Evolutionary conservation across 2,113 vertebrate species (phyloP).

Genomic region (Saimiri boliviensis): DNA sequence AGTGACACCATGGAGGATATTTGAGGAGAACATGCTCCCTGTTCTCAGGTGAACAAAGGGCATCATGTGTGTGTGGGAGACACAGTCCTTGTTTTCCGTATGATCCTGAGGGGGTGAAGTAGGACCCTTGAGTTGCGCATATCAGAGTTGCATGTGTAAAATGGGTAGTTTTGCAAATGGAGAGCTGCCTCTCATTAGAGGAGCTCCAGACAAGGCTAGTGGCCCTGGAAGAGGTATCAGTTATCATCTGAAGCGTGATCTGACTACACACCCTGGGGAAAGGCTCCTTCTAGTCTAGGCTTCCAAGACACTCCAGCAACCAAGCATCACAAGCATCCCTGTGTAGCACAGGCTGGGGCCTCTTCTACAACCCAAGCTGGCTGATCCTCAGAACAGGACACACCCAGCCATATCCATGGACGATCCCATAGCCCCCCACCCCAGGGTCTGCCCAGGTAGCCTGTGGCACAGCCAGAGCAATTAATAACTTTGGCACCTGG

Average conservation of each 20-base stretch:
- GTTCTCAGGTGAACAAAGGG: background rate
- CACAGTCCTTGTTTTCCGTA: no score
- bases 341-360: fast-evolving
- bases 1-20: fast-evolving
- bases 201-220: background rate
- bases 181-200: background rate
- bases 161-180: no score
- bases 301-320: background rate
- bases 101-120: no score
- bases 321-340: background rate
- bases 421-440: conserved; percentile 47
- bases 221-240: background rate
- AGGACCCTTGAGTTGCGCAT: fast-evolving
- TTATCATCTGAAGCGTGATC: background rate
- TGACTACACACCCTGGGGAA: fast-evolving
- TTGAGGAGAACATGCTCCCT: fast-evolving
- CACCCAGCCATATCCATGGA: background rate
- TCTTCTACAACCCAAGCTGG: background rate
- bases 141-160: fast-evolving
- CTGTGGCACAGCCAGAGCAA: conserved; percentile 74
- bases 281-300: background rate
- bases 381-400: background rate
- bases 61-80: fast-evolving
- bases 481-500: conserved; percentile 82
- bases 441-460: conserved; percentile 66